These are phyloP conservation scores for Sphyrna mokarran DNA, from an alignment of 2,113 vertebrate species.

Conservation along the genomic window DNA sequence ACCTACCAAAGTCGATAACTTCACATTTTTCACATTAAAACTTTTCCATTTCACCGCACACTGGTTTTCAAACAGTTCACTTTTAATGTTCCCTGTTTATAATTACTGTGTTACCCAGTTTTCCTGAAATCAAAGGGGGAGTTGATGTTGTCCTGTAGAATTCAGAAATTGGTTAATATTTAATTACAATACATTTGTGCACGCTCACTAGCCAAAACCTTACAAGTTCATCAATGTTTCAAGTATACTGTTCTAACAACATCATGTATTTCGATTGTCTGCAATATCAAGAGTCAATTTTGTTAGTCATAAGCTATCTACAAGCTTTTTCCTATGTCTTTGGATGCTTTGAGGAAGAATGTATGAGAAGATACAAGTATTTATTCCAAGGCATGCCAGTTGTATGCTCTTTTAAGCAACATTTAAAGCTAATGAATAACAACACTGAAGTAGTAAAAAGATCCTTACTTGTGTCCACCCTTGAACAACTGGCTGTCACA, in stretches of 20 bases:
- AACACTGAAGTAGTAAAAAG: background rate
- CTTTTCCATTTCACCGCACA: background rate
- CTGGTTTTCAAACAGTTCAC: background rate
- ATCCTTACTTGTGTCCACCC: conserved; percentile 77
- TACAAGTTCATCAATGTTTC: background rate
- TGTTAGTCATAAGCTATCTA: background rate
- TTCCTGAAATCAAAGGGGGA: background rate
- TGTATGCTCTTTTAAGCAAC: background rate
- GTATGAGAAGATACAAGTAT: background rate
- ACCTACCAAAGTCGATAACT: no score
- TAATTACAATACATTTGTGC: background rate
- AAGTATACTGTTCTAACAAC: background rate
- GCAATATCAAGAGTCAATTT: background rate
- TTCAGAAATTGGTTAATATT: background rate
- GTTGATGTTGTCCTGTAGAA: background rate
- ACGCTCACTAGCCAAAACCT: background rate
- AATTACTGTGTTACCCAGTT: background rate
- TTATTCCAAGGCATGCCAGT: background rate
- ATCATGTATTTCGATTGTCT: background rate
- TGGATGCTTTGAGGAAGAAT: background rate
- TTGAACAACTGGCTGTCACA: conserved; percentile 83
- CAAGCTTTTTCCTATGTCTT: background rate
- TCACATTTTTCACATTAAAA: no score
- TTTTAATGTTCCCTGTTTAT: background rate
- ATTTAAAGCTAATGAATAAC: background rate